Percentiles rank a stretch among this genome's conserved stretches.
These are phyloP conservation scores for Drosophila sproati DNA, from an alignment of 1,140 invertebrate species.

Conservation along the genomic window DNA sequence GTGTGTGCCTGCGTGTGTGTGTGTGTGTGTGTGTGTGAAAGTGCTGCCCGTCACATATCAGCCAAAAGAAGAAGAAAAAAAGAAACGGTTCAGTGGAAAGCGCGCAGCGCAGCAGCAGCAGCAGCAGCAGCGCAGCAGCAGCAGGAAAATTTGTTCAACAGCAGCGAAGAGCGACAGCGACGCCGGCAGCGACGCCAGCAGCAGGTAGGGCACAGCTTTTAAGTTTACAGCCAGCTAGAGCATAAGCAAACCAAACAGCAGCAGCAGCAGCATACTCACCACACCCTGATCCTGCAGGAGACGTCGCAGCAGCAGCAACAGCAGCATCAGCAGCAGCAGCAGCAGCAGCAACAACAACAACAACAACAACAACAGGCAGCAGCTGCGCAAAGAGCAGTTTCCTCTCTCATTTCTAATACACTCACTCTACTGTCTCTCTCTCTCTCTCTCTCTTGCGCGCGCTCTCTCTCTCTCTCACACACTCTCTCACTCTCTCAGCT, in stretches of 20 bases:
- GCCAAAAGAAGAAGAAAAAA: conserved; percentile 33
- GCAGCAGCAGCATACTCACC: conserved; percentile 67
- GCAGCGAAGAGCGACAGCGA: conserved; percentile 36
- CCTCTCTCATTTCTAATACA: conserved; percentile 15
- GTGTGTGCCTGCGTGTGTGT: conserved; percentile 40
- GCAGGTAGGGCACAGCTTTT: conserved; percentile 70
- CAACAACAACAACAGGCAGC: conserved; percentile 50
- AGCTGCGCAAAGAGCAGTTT: conserved; percentile 67
- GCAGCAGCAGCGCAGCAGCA: conserved; percentile 20
- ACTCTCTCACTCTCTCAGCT: conserved; percentile 4
- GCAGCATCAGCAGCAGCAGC: conserved; percentile 49
- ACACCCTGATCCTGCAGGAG: conserved; percentile 82
- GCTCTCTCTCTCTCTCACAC: conserved; percentile 11
- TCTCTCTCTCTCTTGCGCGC: background rate
- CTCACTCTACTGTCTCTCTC: conserved; percentile 1
- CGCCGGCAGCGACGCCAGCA: conserved; percentile 61
- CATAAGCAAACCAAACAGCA: conserved; percentile 29
- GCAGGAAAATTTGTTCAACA: conserved; percentile 49
- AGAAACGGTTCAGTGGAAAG: conserved; percentile 59
- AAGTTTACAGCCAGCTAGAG: conserved; percentile 65
- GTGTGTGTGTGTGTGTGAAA: conserved; percentile 33
- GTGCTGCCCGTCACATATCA: conserved; percentile 71
- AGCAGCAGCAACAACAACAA: conserved; percentile 24
- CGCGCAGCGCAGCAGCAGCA: conserved; percentile 45
- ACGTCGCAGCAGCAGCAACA: conserved; percentile 14